Evolutionary conservation across 2,797 vertebrate species (phyloP).

Genomic region (Bradypodion ventrale): DNA sequence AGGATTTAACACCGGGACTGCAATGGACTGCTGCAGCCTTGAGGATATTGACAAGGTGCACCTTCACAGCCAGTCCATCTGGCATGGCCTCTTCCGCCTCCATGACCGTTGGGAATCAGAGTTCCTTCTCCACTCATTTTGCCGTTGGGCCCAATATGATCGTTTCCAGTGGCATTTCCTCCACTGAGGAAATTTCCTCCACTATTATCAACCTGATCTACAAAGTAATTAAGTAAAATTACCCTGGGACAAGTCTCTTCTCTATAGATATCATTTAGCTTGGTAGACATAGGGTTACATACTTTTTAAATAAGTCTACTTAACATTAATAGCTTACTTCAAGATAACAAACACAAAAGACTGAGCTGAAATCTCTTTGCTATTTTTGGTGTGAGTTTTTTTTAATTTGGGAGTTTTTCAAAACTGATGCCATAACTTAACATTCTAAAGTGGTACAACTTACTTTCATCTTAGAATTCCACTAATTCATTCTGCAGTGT

Average conservation of each 20-base stretch:
- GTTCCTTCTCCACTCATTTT: too few species aligned
- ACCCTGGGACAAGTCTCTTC: not conserved
- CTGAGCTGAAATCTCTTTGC: not conserved
- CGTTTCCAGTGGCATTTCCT: too few species aligned
- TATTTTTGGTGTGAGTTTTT: not conserved
- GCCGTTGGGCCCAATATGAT: too few species aligned
- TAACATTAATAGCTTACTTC: not conserved
- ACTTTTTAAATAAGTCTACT: not conserved
- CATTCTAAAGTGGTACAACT: not conserved
- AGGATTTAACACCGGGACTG: too few species aligned
- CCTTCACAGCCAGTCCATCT: too few species aligned
- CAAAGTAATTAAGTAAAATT: not conserved
- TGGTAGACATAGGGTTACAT: not conserved
- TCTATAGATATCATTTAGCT: not conserved
- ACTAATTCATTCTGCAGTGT: not conserved
- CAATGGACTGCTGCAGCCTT: too few species aligned
- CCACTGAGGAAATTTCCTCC: too few species aligned
- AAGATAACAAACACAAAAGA: not conserved
- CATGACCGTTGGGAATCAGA: too few species aligned
- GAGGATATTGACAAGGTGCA: too few species aligned
- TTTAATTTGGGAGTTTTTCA: not conserved
- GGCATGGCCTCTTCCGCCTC: too few species aligned
- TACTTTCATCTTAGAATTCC: not conserved
- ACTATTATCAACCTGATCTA: not conserved
- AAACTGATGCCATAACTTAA: not conserved